These are phyloP conservation scores for Stichopus chloronotus DNA, from an alignment of 35 echinoderm and acorn worm species.

Conservation along the genomic window DNA sequence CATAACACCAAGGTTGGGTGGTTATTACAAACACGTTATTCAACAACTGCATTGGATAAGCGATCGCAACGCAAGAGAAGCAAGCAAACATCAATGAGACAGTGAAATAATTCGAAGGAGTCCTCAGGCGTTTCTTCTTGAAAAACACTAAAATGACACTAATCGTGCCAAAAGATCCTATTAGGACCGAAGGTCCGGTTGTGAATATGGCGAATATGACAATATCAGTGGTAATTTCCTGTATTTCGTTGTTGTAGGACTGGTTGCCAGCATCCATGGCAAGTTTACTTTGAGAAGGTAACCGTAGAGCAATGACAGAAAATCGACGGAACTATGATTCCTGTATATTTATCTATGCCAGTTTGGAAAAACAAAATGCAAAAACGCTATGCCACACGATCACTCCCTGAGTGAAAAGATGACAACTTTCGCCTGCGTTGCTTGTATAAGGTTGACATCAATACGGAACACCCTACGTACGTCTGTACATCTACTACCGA, in stretches of 20 bases:
- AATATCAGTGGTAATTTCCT: conserved; percentile 1
- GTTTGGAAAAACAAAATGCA: no score
- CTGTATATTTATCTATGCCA: no score
- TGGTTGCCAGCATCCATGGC: neutral
- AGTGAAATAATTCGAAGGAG: neutral
- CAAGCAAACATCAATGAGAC: neutral
- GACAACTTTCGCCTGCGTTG: no score
- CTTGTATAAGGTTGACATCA: no score
- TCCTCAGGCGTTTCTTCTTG: neutral
- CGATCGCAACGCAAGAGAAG: neutral
- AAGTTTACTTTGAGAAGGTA: neutral
- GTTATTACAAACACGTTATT: conserved; percentile 7
- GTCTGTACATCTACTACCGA: no score
- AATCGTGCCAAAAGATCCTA: conserved; percentile 16
- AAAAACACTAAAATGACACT: conserved; percentile 7
- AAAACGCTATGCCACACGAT: no score
- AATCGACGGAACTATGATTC: no score
- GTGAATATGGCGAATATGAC: conserved; percentile 8
- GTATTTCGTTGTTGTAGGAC: neutral
- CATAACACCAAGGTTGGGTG: neutral
- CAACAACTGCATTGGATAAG: neutral
- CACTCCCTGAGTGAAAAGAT: no score
- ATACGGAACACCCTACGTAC: no score
- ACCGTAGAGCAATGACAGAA: no score
- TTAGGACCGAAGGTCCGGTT: neutral